phyloP scores from a whole-genome alignment of 2,888 invertebrate genomes.

The Aromia moschata region DNA sequence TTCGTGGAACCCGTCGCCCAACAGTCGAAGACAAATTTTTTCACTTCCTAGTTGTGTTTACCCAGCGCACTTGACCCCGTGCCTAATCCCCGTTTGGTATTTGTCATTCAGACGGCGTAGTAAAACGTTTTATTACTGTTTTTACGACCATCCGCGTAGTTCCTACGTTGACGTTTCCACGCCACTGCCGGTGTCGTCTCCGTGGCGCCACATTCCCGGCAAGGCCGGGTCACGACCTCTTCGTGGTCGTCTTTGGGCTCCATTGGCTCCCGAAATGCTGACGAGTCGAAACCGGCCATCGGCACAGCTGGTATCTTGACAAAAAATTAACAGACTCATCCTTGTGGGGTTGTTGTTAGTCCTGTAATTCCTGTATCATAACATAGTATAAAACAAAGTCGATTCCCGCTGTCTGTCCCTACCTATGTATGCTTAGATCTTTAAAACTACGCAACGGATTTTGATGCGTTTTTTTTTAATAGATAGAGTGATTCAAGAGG shows the following conservation, averaged over 20 bases:
- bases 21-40: not conserved
- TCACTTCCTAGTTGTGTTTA: not conserved
- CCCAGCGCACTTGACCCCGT: not conserved
- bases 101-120: not conserved
- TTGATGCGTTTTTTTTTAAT: too few relatives aligned
- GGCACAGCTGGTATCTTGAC: too few relatives aligned
- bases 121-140: not conserved
- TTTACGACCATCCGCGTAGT: not conserved
- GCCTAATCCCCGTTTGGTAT: not conserved
- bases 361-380: too few relatives aligned
- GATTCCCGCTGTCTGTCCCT: too few relatives aligned
- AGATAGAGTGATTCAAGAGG: too few relatives aligned
- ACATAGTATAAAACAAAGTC: too few relatives aligned
- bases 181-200: slow-evolving; percentile 11
- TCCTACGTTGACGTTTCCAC: not conserved
- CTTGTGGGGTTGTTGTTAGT: too few relatives aligned
- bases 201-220: slow-evolving; percentile 15
- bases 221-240: slow-evolving; percentile 16
- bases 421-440: too few relatives aligned
- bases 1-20: too few relatives aligned
- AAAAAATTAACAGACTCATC: too few relatives aligned
- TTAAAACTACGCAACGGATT: too few relatives aligned
- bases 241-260: not conserved
- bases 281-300: not conserved
- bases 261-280: too few relatives aligned